Evolutionary conservation across 2,113 vertebrate genomes (phyloP).

Genomic region (Varanus salvator): DNA sequence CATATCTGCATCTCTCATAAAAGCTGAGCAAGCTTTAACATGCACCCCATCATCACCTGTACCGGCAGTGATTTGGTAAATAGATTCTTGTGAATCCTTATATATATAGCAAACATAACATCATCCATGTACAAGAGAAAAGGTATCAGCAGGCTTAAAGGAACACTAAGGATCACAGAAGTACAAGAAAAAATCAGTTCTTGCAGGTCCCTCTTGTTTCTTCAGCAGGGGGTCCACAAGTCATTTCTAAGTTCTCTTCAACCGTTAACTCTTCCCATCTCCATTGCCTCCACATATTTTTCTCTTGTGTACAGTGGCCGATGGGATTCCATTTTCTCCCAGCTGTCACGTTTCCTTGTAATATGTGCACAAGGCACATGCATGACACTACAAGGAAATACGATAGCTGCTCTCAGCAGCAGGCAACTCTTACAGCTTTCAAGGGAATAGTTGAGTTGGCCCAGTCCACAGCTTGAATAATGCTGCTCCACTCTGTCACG

Average conservation of each 20-base stretch:
- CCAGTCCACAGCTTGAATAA: not conserved
- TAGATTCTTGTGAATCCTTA: no score
- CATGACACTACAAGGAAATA: not conserved
- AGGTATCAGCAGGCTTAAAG: not conserved
- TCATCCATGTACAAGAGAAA: not conserved
- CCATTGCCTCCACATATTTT: not conserved
- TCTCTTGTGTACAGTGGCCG: not conserved
- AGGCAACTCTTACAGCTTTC: not conserved
- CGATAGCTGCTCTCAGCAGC: not conserved
- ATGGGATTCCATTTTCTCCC: not conserved
- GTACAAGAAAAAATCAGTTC: not conserved
- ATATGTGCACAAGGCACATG: not conserved
- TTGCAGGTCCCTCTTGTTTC: not conserved
- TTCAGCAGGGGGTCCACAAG: not conserved
- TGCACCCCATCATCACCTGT: not conserved
- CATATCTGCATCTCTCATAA: not conserved
- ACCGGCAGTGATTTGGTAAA: no score
- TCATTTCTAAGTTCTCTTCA: not conserved
- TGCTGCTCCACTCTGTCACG: not conserved
- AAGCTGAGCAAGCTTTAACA: not conserved
- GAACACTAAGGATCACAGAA: not conserved
- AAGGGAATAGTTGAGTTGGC: not conserved
- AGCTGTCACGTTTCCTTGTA: not conserved
- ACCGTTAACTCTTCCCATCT: not conserved
- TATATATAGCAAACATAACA: not conserved